Conservation (phyloP, 2,888 invertebrate species). For the Plebejus melissa region DNA sequence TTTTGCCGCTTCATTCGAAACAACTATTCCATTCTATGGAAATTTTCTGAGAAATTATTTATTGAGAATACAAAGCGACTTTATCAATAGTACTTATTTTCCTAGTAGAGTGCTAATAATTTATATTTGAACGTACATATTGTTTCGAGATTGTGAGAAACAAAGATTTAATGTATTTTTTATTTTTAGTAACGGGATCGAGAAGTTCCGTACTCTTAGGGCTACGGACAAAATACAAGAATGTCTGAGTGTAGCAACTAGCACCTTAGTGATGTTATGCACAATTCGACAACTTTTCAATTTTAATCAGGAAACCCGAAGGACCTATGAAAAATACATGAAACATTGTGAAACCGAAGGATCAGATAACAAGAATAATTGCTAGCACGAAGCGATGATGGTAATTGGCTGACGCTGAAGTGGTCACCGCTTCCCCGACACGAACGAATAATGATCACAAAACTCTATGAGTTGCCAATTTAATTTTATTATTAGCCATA, state of each 20-base stretch:
- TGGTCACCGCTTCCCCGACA: slow-evolving; percentile 3
- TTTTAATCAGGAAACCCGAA: not conserved
- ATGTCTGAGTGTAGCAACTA: not conserved
- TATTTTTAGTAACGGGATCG: not conserved
- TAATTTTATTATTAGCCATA: not conserved
- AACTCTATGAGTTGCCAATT: slow-evolving; percentile 8
- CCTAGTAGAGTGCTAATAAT: slow-evolving; percentile 20
- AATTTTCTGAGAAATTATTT: slow-evolving; percentile 25
- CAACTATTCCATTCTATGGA: slow-evolving; percentile 26
- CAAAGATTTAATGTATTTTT: not conserved
- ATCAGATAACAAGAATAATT: slow-evolving; percentile 21
- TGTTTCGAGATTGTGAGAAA: slow-evolving; percentile 11
- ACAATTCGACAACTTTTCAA: not conserved
- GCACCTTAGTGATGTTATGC: not conserved
- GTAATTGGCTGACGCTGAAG: slow-evolving; percentile 24
- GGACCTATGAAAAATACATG: slow-evolving; percentile 9
- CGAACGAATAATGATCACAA: slow-evolving; percentile 8
- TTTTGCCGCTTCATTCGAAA: slow-evolving; percentile 21
- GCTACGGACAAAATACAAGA: not conserved
- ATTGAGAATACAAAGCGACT: slow-evolving; percentile 26
- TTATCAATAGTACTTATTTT: slow-evolving; percentile 14
- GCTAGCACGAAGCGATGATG: not conserved
- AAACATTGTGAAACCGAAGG: not conserved
- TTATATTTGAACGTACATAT: slow-evolving; percentile 14
- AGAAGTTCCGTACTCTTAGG: not conserved